Conservation (phyloP, 2,888 invertebrate genomes). For the Frankliniella intonsa region DNA sequence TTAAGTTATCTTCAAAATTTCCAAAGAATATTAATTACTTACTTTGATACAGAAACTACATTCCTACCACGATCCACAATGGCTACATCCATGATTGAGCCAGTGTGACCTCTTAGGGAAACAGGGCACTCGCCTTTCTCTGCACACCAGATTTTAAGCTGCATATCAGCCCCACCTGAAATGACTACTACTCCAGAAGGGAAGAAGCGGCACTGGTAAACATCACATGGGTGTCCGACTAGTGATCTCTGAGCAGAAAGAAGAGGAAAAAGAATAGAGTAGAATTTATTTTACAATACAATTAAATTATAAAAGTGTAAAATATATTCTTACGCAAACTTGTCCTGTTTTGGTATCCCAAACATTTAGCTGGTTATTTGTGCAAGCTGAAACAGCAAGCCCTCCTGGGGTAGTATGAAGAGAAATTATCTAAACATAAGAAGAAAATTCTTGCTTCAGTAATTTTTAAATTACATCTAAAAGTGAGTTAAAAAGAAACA, state of each 20-base stretch:
- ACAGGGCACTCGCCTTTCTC: slow-evolving; percentile 63
- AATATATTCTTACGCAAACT: slow-evolving; percentile 46
- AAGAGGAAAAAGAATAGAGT: background rate
- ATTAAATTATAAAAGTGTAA: background rate
- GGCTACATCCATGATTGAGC: slow-evolving; percentile 58
- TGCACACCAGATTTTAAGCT: slow-evolving; percentile 65
- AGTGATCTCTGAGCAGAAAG: slow-evolving; percentile 46
- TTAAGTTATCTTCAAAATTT: background rate
- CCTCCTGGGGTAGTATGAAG: slow-evolving; percentile 58
- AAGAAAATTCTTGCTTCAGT: slow-evolving; percentile 17
- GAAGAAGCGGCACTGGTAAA: slow-evolving; percentile 63
- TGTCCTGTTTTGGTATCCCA: slow-evolving; percentile 62
- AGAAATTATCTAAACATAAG: slow-evolving; percentile 44
- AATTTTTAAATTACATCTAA: background rate
- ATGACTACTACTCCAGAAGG: slow-evolving; percentile 65
- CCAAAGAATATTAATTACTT: slow-evolving; percentile 38
- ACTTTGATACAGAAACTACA: slow-evolving; percentile 64
- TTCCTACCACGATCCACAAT: slow-evolving; percentile 65
- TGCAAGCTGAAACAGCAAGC: slow-evolving; percentile 58
- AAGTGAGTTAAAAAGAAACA: background rate
- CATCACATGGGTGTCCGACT: slow-evolving; percentile 63
- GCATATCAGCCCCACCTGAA: slow-evolving; percentile 64
- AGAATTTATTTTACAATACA: background rate
- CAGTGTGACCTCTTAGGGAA: slow-evolving; percentile 61
- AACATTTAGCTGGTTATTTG: slow-evolving; percentile 55